Evolutionary conservation across 2,888 invertebrate genomes (phyloP), one percentile per base, ranked within the genome.

Genomic region (Reticulitermes lucifugus): DNA sequence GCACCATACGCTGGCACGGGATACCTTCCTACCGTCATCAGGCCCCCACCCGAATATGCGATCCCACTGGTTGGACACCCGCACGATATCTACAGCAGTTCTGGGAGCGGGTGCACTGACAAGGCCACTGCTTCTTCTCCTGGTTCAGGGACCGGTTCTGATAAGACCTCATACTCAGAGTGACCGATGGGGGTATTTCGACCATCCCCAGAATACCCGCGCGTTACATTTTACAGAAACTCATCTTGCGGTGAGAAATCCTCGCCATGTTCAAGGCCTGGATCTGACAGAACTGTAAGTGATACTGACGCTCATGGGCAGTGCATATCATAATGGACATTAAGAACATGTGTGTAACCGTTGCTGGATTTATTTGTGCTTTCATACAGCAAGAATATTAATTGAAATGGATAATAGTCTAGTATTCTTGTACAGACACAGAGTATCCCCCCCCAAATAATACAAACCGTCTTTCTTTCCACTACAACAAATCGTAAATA

Each of bases 1-100:
- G 96, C 96, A 0, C 96, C 96, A 0, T 96, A 96, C 89, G 94
- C 96, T 25, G 96, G 96, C 7, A 96, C 96, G 0, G 96, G 96
- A 0, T 97, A 96, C 89, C 90, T 97, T 83, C 95, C 96, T 0
- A 96, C 96, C 0, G 95, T 97, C 41, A 95, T 96, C 89, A 92
- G 93, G 88, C 87, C 89, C 91, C 87, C 93, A 91, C 21, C 92
- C 22, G 86, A 87, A 83, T 86, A 87, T 73, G 86, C 90, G 55
- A 89, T 91, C 83, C 87, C 86, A 83, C 87, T 87, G 86, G 83
- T 88, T 87, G 85, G 87, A 85, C 86, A 87, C 87, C 86, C 86
- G 5, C 91, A 91, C 88, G 91, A 92, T 75, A 86, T 91, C 51
- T 92, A 91, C 88, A 89, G 88, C 82, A 89, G 77, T 43, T 71